Evolutionary conservation across 23 tunicate genomes (phyloP).

Genomic region (Ciona savignyi): DNA sequence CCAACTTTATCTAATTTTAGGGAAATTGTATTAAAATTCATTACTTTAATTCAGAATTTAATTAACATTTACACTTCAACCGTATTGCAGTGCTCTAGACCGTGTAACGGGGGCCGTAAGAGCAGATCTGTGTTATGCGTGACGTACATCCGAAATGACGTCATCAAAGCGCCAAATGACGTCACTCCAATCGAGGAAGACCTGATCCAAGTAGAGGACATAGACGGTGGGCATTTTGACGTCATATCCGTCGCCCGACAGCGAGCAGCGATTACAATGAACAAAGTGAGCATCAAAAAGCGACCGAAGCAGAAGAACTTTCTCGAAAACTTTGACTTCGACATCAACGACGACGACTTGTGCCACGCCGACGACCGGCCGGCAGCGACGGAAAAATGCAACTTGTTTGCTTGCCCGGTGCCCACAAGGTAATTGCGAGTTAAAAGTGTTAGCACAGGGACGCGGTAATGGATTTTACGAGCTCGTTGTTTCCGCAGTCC

Average conservation of each 20-base stretch:
- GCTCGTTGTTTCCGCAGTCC: not conserved
- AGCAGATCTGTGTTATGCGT: conserved; percentile 68
- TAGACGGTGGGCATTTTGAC: not conserved
- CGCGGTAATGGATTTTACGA: not conserved
- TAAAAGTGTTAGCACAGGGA: too few relatives aligned
- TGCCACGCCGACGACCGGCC: conserved; percentile 47
- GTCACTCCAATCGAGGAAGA: not conserved
- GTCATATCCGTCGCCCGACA: not conserved
- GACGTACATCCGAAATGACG: conserved; percentile 55
- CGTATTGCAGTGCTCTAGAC: conserved; percentile 41
- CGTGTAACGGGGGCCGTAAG: conserved; percentile 36
- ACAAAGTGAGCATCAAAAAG: conserved; percentile 10
- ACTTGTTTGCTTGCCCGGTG: not conserved
- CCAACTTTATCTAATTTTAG: too few relatives aligned
- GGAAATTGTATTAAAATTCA: too few relatives aligned
- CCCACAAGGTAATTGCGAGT: too few relatives aligned
- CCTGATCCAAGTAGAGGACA: not conserved
- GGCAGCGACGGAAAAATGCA: conserved; percentile 22
- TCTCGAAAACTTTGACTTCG: conserved; percentile 26
- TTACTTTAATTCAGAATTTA: too few relatives aligned
- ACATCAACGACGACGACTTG: conserved; percentile 36
- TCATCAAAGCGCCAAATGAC: conserved; percentile 19
- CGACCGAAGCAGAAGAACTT: conserved; percentile 15
- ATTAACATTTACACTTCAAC: too few relatives aligned
- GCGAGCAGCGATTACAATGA: conserved; percentile 7